phyloP scores from a whole-genome alignment of 2,888 invertebrate species.

The Machimus rusticus region DNA sequence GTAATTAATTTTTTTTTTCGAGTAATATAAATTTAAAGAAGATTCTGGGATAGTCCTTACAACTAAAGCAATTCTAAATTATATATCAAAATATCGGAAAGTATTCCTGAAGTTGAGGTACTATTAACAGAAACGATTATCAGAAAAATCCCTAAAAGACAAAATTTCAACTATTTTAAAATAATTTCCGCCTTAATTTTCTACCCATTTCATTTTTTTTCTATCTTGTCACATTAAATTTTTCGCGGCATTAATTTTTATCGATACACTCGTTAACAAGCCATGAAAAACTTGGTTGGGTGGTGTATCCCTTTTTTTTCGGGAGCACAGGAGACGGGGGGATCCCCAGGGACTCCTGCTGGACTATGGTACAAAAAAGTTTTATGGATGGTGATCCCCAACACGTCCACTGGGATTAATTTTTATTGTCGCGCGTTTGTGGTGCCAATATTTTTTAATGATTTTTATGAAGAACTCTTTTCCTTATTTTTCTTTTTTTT shows the following conservation, averaged over 20 bases:
- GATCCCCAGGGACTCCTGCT: not conserved
- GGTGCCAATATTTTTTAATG: not conserved
- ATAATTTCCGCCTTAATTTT: not conserved
- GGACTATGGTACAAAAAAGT: not conserved
- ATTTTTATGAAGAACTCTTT: not conserved
- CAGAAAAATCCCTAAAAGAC: too few relatives aligned
- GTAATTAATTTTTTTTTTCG: too few relatives aligned
- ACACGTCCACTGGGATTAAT: conserved; percentile 12
- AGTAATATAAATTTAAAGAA: too few relatives aligned
- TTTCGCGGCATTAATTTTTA: conserved; percentile 36
- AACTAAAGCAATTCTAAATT: too few relatives aligned
- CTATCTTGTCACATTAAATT: conserved; percentile 23
- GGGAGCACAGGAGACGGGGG: not conserved
- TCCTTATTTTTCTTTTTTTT: not conserved
- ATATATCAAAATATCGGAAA: too few relatives aligned
- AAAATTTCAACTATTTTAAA: too few relatives aligned
- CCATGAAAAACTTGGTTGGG: not conserved
- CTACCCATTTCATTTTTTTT: not conserved
- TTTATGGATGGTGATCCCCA: not conserved
- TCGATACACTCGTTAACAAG: conserved; percentile 11
- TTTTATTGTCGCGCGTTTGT: not conserved
- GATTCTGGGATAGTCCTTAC: too few relatives aligned
- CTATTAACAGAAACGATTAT: too few relatives aligned
- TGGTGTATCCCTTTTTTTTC: not conserved
- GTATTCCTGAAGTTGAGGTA: too few relatives aligned